A percentile compares a stretch with the other conserved stretches of the same genome.
These are phyloP conservation scores for Apis mellifera DNA, from an alignment of 1,140 invertebrate species.

Conservation along the genomic window Amel_HAv3.1 CM009941.2:10367501-10368000, in stretches of 20 bases:
- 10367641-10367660: background rate
- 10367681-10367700: background rate
- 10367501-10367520: conserved; percentile 38
- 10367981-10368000: no score
- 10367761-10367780: background rate
- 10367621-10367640: no score
- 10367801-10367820: background rate
- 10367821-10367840: background rate
- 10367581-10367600: background rate
- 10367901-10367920: no score
- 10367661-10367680: background rate
- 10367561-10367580: background rate
- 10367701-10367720: conserved; percentile 3
- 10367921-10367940: background rate
- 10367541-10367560: background rate
- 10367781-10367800: background rate
- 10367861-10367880: background rate
- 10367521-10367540: background rate
- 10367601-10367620: background rate
- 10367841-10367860: background rate
- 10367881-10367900: background rate
- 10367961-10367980: no score
- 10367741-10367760: conserved; percentile 1
- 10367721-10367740: conserved; percentile 9
- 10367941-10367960: no score